Percentiles rank a stretch among this genome's conserved stretches.
Conservation (phyloP, 2,888 invertebrate genomes). For the Augiades crinisus region DNA sequence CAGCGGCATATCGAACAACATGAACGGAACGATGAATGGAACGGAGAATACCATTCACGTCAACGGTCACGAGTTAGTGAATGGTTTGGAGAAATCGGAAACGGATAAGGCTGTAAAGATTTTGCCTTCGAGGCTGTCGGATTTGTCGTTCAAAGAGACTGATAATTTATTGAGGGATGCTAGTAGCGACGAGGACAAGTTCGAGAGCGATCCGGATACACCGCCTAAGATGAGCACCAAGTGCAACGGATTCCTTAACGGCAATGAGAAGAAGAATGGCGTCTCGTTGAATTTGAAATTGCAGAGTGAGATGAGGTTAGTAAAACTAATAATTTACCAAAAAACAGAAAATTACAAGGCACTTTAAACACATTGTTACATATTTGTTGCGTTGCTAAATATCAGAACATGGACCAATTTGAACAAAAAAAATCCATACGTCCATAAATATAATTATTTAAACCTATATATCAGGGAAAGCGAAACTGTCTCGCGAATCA, state of each 20-base stretch:
- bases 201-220: conserved; percentile 61
- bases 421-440: too few relatives aligned
- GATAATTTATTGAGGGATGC: conserved; percentile 52
- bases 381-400: too few relatives aligned
- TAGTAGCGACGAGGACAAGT: conserved; percentile 67
- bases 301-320: conserved; percentile 72
- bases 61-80: conserved; percentile 30
- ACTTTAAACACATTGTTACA: too few relatives aligned
- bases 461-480: too few relatives aligned
- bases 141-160: conserved; percentile 62
- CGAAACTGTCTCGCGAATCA: too few relatives aligned
- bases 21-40: conserved; percentile 46
- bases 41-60: conserved; percentile 42
- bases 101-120: conserved; percentile 41
- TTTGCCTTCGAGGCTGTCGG: conserved; percentile 58
- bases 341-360: too few relatives aligned
- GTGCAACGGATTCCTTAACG: conserved; percentile 37
- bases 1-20: conserved; percentile 70
- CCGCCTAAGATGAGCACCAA: conserved; percentile 51
- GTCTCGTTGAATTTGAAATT: conserved; percentile 68
- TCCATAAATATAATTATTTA: too few relatives aligned
- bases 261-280: conserved; percentile 58
- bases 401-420: too few relatives aligned
- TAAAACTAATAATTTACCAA: too few relatives aligned
- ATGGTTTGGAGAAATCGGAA: conserved; percentile 34